These are phyloP conservation scores for Philypnodon macrostomus DNA, from an alignment of 2,797 vertebrate species.

Conservation along the genomic window DNA sequence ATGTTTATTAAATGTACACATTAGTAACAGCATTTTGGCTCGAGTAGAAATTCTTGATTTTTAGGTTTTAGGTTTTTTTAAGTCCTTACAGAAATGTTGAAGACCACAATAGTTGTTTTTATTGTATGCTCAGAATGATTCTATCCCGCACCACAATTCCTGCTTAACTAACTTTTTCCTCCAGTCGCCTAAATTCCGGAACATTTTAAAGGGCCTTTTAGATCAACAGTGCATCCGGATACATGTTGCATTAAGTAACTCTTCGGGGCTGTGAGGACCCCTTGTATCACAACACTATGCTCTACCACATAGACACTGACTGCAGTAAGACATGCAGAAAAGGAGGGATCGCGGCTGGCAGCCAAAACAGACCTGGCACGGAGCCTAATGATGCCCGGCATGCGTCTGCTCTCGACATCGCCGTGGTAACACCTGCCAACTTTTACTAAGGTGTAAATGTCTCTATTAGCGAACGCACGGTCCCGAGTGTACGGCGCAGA, in stretches of 20 bases:
- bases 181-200: no score
- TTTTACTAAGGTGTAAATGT: constrained; percentile 97
- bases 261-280: constrained; percentile 28
- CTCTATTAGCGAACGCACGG: constrained; percentile 88
- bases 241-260: constrained; percentile 24
- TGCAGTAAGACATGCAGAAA: constrained; percentile 18
- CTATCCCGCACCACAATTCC: no score
- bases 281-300: constrained; percentile 43
- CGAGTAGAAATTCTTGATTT: no score
- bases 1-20: no score
- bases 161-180: no score
- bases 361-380: constrained; percentile 89
- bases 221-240: constrained; percentile 18
- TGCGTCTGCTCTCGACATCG: constrained; percentile 91
- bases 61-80: no score
- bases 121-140: no score
- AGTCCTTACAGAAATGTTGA: no score
- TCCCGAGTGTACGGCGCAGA: constrained; percentile 69
- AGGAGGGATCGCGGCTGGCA: constrained; percentile 76
- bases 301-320: constrained; percentile 24
- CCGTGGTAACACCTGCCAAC: constrained; percentile 95
- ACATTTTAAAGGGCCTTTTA: not conserved
- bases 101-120: no score
- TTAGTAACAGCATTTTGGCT: no score
- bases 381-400: constrained; percentile 95